Evolutionary conservation across 2,888 invertebrate species (phyloP).

Genomic region (Bimastos eiseni): DNA sequence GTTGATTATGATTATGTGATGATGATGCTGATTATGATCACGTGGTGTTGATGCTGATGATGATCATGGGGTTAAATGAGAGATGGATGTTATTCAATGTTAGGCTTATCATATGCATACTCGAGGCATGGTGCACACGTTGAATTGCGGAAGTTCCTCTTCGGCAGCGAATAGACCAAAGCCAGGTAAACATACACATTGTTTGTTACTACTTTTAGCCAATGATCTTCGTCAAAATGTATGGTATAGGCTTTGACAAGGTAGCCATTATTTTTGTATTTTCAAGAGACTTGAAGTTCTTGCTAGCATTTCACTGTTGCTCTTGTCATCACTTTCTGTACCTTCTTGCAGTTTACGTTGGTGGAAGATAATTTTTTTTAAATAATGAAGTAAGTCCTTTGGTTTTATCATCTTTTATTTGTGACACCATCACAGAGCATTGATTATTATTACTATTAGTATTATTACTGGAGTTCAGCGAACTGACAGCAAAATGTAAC

Average conservation of each 20-base stretch:
- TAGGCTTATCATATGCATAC: conserved; percentile 19
- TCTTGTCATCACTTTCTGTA: not conserved
- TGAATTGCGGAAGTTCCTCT: not conserved
- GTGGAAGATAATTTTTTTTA: not conserved
- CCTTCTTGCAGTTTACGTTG: not conserved
- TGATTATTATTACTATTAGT: not conserved
- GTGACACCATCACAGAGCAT: not conserved
- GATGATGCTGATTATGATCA: not conserved
- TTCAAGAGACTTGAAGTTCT: not conserved
- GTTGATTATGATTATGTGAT: not conserved
- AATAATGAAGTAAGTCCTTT: not conserved
- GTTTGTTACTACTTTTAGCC: not conserved
- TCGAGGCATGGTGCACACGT: conserved; percentile 8
- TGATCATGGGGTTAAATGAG: not conserved
- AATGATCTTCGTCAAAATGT: not conserved
- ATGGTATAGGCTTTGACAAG: not conserved
- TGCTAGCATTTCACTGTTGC: not conserved
- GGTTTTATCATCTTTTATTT: not conserved
- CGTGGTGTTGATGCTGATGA: not conserved
- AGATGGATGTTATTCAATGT: not conserved
- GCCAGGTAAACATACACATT: not conserved
- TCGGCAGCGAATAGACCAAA: not conserved
- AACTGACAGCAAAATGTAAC: too few species aligned
- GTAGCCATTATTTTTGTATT: not conserved
- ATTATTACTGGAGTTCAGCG: too few species aligned